These are phyloP conservation scores for Xenentodon cancila DNA, from an alignment of 2,797 vertebrate genomes.

Conservation along the genomic window DNA sequence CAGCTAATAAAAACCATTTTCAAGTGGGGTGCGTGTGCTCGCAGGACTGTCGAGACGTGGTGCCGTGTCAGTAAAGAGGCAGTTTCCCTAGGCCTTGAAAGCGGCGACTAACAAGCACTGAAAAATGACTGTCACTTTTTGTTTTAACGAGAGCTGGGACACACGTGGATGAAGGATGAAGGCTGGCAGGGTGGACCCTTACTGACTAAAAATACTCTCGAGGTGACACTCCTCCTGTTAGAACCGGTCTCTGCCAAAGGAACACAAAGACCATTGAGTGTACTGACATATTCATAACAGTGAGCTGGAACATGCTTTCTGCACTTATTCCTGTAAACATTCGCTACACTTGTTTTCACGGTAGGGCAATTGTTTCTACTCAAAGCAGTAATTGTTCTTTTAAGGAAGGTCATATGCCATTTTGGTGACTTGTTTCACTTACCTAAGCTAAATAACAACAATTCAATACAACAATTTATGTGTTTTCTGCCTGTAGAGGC, in stretches of 20 bases:
- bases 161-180: constrained; percentile 19
- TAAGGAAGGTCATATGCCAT: neutral
- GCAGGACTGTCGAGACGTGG: neutral
- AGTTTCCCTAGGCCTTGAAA: constrained; percentile 36
- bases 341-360: neutral
- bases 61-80: neutral
- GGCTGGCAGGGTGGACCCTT: constrained; percentile 23
- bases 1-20: constrained; percentile 36
- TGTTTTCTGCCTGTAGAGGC: too few relatives aligned
- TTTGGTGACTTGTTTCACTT: neutral
- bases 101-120: constrained; percentile 51
- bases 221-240: constrained; percentile 11
- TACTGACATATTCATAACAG: constrained; percentile 9
- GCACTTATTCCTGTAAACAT: neutral
- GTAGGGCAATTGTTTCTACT: constrained; percentile 14
- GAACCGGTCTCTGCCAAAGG: constrained; percentile 13
- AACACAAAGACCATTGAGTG: constrained; percentile 20
- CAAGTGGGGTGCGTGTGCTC: neutral
- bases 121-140: constrained; percentile 57
- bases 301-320: neutral
- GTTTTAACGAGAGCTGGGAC: constrained; percentile 44
- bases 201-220: constrained; percentile 27
- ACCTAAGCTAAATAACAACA: neutral
- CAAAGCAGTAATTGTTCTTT: neutral
- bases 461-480: too few relatives aligned